Base-by-base conservation (phyloP, 2,113 vertebrate genomes). In the Furnarius figulus region DNA sequence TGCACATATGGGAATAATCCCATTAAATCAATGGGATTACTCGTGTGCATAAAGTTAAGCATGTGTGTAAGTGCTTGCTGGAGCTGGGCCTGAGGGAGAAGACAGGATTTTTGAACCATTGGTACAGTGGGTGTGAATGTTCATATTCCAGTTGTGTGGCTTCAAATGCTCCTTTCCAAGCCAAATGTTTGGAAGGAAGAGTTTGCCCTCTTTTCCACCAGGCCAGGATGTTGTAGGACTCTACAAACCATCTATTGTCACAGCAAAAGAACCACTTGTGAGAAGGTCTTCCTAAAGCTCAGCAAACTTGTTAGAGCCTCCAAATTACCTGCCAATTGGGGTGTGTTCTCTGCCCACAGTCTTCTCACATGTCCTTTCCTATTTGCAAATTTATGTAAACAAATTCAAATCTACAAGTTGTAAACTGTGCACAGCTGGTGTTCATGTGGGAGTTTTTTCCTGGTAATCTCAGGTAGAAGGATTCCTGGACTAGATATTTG, bases 1-100 rank as follows among this genome's bases (percentile, higher is more conserved):
- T 94, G 37, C 90, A 94, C 95, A 94, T 90, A 49, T 93, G 95
- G 95, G 95, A 96, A 94, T 95, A 95, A 96, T 97, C 85, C 95
- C 88, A 91, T 94, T 94, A 93, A 95, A 89, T 91, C 94, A 94
- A 75, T 86, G 90, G 95, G 95, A 94, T 96, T 96, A 90, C 76
- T 90, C 33, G 10, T 94, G 96, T 93, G 93, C 90, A 95, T 95
- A 95, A 97, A 96, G 92, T 94, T 90, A 95, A 95, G 93, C 85
- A 65, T 90, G 87, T 95, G 93, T 93, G 82, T 90, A 95, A 96
- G 75, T 88, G 85, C 67, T 95, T 88, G 67, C 90, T 95, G 95
- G 90, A 95, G 87, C 95, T 77, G 78, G 90, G 82, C 92, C 93
- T 85, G 63, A 40, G 85, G 80, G 79, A 88, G 44, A 74, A 55